Base-by-base conservation (phyloP, 1,140 invertebrate species). In the Euwallacea fornicatus region DNA sequence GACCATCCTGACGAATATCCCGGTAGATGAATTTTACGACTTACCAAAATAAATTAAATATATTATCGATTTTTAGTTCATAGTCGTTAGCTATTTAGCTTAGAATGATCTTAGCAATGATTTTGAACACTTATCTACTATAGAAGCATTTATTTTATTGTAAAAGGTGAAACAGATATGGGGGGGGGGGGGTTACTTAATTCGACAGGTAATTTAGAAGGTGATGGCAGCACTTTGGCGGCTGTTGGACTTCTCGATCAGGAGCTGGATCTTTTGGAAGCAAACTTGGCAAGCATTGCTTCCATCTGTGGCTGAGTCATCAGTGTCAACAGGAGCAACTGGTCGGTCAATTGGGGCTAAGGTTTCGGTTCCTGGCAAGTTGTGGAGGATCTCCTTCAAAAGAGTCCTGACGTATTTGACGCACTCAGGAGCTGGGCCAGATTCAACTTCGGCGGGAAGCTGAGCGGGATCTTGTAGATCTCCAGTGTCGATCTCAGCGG, bases 381-480 rank as follows among this genome's bases (percentile, higher is more conserved):
- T 41, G 8, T 10, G 58, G 4, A 69, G 21, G 33, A 69, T 58
- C 55, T 61, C 58, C 55, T 62, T 33, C n/a, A 69, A 21, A 41
- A 69, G 67, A 7, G n/a, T 33, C 47, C 59, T 69, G 7, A 69
- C 67, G 58, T 69, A 69, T 69, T 69, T 41, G 9, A 69, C 67
- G 44, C 67, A 69, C 9, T 7, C 11, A 11, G 67, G 65, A 33
- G 54, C 55, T 42, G 64, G 16, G 7, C 7, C 7, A 66, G 64
- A 43, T 66, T 54, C 50, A 42, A 43, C 50, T 16, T 62, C 41
- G 16, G 15, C 11, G 8, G 64, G 64, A 11, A 54, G 41, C 7
- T 66, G 43, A 13, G 46, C 7, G 6, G 10, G n/a, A n/a, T 8
- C 50, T 33, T 21, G 47, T 0, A 54, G 4, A 43, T 55, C n/a